Percentiles rank a stretch among this genome's conserved stretches.
Conservation (phyloP, 2,113 vertebrate species). For the Prinia subflava region DNA sequence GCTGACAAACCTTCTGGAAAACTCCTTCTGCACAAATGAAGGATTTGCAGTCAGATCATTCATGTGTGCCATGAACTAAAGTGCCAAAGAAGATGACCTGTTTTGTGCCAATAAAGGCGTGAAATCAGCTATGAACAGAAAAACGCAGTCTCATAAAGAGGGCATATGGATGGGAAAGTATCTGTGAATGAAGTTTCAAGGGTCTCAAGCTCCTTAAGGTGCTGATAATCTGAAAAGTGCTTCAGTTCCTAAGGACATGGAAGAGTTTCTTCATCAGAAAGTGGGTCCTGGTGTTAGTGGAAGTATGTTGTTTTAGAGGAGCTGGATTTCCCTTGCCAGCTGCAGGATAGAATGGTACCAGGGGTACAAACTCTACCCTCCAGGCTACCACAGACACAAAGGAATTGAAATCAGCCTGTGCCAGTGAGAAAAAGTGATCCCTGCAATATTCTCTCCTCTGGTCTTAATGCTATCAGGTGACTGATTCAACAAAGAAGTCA, state of each 20-base stretch:
- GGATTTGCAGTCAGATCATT: not conserved
- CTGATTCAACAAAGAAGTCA: not conserved
- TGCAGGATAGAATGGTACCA: not conserved
- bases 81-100: not conserved
- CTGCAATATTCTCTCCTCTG: not conserved
- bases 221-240: not conserved
- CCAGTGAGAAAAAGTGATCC: not conserved
- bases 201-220: not conserved
- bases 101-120: not conserved
- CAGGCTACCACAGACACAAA: not conserved
- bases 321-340: not conserved
- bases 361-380: not conserved
- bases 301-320: not conserved
- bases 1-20: not conserved
- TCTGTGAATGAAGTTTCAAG: not conserved
- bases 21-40: not conserved
- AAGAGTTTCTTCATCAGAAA: not conserved
- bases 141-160: not conserved
- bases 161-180: not conserved
- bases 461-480: not conserved
- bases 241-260: not conserved
- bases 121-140: not conserved
- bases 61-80: not conserved
- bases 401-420: not conserved
- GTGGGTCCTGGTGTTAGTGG: not conserved